Conservation (phyloP, 1,140 invertebrate species). For the Ips nitidus region DNA sequence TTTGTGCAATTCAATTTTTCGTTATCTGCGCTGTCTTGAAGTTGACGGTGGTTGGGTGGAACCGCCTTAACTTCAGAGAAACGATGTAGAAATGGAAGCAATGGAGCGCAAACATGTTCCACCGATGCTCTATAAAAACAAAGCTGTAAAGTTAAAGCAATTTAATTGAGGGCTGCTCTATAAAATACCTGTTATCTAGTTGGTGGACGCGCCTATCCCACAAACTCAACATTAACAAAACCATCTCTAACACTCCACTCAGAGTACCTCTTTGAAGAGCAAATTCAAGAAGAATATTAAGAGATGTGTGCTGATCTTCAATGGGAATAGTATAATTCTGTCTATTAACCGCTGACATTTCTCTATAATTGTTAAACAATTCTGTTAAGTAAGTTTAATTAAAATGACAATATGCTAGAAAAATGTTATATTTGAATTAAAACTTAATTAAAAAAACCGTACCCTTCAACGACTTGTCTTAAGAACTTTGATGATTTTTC, state of each 20-base stretch:
- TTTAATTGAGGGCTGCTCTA: too few relatives aligned
- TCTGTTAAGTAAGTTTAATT: too few relatives aligned
- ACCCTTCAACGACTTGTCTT: slow-evolving; percentile 87
- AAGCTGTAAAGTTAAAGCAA: too few relatives aligned
- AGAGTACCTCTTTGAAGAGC: slow-evolving; percentile 77
- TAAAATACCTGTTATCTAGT: slow-evolving; percentile 60
- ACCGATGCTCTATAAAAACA: slow-evolving; percentile 37
- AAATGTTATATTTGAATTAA: not conserved
- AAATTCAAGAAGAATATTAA: slow-evolving; percentile 78
- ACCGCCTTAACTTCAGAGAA: slow-evolving; percentile 59
- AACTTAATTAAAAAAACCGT: slow-evolving; percentile 38
- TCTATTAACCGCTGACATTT: slow-evolving; percentile 60
- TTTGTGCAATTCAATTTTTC: slow-evolving; percentile 58
- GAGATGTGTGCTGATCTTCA: slow-evolving; percentile 75
- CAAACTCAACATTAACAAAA: slow-evolving; percentile 72
- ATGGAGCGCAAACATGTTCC: slow-evolving; percentile 64
- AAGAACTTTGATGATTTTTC: slow-evolving; percentile 91
- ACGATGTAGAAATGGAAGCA: slow-evolving; percentile 69
- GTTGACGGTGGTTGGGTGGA: slow-evolving; percentile 22
- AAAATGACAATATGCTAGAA: too few relatives aligned
- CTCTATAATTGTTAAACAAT: slow-evolving; percentile 55
- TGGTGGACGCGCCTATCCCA: slow-evolving; percentile 72
- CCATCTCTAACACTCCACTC: slow-evolving; percentile 69
- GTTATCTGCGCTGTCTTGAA: slow-evolving; percentile 41
- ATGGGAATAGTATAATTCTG: slow-evolving; percentile 67